Evolutionary conservation across 2,888 invertebrate species (phyloP), one percentile per base, ranked within the genome.

Genomic region (Brenthis hecate): DNA sequence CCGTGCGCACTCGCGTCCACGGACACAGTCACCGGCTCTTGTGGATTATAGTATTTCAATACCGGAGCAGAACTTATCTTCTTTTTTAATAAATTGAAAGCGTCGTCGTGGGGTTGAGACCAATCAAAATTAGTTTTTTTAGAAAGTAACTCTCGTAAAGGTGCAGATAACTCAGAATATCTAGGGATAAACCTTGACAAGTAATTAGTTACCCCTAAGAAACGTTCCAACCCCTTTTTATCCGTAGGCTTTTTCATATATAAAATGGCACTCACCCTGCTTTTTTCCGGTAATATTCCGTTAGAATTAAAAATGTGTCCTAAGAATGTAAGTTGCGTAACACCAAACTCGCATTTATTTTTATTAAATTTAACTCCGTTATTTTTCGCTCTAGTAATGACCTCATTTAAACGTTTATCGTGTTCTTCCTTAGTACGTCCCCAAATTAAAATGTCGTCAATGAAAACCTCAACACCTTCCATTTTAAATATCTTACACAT

Each of bases 281-380:
- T 48, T 3, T 36, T 5, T 57, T 77, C 76, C 5, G 66, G 48
- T 65, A 32, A 54, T 71, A 77, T 76, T 4, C 75, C 75, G 13
- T 70, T 57, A 51, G 11, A 47, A 58, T 64, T 54, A 60, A 78
- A 77, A 28, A 71, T 60, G 36, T 77, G 76, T 43, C 75, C 76
- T 19, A 76, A 62, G 56, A 74, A 76, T 8, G 28, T 72, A 2
- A 78, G 69, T 60, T 76, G 71, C 5, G 48, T 13, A 0, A 72
- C 62, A 1, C 50, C n/a, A n/a, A 69, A 43, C 14, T 16, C 32
- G 63, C 69, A 72, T 54, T 69, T 72, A 28, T 32, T 14, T 16
- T 56, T 65, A 65, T 65, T 65, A 65, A 65, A 65, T 23, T 56
- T 65, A 3, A 65, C n/a, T 47, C 47, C 47, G 14, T 16, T 28